Percentiles rank a stretch among this genome's conserved stretches.
Evolutionary conservation across 1,140 invertebrate species (phyloP).

Genomic region (Cryptotermes secundus): DNA sequence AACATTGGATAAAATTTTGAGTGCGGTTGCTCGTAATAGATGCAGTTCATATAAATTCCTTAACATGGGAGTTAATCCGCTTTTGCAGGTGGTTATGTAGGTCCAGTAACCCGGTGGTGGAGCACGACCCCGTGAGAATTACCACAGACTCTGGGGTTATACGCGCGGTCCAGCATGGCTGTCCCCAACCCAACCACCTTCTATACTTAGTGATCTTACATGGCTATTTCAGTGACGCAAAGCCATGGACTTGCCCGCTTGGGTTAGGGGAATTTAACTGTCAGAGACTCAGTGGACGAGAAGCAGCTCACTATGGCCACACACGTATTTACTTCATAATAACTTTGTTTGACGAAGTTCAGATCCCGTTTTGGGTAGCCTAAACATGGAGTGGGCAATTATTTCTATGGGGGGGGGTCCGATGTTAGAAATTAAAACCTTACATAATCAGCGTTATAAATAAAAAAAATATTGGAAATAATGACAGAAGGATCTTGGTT

Average conservation of each 20-base stretch:
- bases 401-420: not conserved
- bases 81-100: not conserved
- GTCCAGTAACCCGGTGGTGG: not conserved
- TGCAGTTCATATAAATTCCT: no score
- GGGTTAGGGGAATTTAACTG: not conserved
- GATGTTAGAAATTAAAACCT: no score
- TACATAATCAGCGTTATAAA: no score
- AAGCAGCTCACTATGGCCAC: not conserved
- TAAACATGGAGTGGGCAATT: not conserved
- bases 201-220: slow-evolving; percentile 1
- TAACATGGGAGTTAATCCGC: not conserved
- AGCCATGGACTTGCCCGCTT: not conserved
- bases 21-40: no score
- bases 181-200: not conserved
- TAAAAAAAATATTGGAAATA: no score
- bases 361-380: not conserved
- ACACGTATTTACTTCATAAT: not conserved
- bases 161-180: slow-evolving; percentile 8
- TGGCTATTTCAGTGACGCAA: not conserved
- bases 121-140: slow-evolving; percentile 13
- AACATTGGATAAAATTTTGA: no score
- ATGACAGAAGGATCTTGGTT: no score
- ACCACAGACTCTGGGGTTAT: slow-evolving; percentile 16
- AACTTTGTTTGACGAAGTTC: slow-evolving; percentile 11
- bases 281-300: not conserved